These are phyloP conservation scores for Blastobasis lacticolella DNA, from an alignment of 2,888 invertebrate species.

Conservation along the genomic window DNA sequence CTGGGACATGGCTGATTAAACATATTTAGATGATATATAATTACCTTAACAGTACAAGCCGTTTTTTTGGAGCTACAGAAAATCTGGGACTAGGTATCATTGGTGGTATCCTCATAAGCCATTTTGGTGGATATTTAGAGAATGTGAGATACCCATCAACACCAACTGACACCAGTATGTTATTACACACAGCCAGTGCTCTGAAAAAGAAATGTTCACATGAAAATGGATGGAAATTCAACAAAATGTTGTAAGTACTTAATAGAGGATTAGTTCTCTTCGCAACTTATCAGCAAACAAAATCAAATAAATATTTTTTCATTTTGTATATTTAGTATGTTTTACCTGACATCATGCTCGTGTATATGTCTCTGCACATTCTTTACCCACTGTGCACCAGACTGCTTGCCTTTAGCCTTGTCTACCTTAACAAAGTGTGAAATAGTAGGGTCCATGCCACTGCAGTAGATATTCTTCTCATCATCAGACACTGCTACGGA, in stretches of 20 bases:
- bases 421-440: conserved; percentile 81
- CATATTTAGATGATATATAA: background rate
- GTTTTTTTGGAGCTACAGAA: conserved; percentile 64
- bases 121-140: conserved; percentile 80
- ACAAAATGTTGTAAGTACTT: no score
- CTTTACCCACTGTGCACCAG: conserved; percentile 85
- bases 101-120: conserved; percentile 81
- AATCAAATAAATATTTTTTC: no score
- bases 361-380: conserved; percentile 86
- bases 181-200: conserved; percentile 77
- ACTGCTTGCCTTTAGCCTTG: conserved; percentile 63
- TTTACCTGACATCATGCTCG: conserved; percentile 85
- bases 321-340: no score
- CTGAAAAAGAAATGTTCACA: conserved; percentile 69
- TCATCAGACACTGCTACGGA: conserved; percentile 81
- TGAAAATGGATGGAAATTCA: conserved; percentile 65
- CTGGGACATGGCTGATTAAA: no score
- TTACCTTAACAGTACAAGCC: conserved; percentile 73
- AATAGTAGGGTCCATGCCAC: conserved; percentile 89
- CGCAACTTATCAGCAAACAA: no score
- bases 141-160: conserved; percentile 85
- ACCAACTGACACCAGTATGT: conserved; percentile 85
- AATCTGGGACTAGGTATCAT: conserved; percentile 77
- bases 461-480: conserved; percentile 81
- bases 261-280: background rate